A percentile compares a stretch with the other conserved stretches of the same genome.
phyloP scores from a whole-genome alignment of 2,888 invertebrate species.

The Napeogenes inachia region DNA sequence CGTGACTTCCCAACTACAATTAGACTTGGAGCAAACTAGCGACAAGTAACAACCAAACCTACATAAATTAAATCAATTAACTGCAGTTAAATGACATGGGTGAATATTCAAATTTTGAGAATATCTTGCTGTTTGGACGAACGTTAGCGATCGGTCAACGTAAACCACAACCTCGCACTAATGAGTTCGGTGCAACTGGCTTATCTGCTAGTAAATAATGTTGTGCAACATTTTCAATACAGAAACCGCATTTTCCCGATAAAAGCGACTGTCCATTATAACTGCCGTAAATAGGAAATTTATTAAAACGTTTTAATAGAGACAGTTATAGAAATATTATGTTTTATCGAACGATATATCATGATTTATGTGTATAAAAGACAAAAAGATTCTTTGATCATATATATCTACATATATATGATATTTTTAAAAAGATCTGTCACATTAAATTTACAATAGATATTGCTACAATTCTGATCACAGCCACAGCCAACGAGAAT shows the following conservation, averaged over 20 bases:
- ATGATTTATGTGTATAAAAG: too few species aligned
- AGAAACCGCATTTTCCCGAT: neutral
- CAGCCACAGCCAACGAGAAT: too few species aligned
- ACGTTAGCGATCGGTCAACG: slow-evolving; percentile 11
- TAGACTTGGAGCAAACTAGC: neutral
- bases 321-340: neutral
- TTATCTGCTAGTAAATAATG: slow-evolving; percentile 1
- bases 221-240: slow-evolving; percentile 4
- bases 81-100: too few species aligned
- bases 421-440: too few species aligned
- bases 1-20: slow-evolving; percentile 3
- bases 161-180: slow-evolving; percentile 13
- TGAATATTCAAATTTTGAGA: neutral
- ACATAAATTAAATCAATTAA: neutral
- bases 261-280: neutral
- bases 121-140: neutral
- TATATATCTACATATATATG: too few species aligned
- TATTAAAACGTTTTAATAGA: neutral
- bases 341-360: neutral
- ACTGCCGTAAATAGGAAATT: neutral
- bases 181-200: neutral
- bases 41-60: neutral
- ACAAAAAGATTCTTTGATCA: too few species aligned
- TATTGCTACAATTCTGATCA: too few species aligned
- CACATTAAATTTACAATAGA: too few species aligned